phyloP scores from a whole-genome alignment of 2,797 vertebrate genomes.

The Australoheros facetus region DNA sequence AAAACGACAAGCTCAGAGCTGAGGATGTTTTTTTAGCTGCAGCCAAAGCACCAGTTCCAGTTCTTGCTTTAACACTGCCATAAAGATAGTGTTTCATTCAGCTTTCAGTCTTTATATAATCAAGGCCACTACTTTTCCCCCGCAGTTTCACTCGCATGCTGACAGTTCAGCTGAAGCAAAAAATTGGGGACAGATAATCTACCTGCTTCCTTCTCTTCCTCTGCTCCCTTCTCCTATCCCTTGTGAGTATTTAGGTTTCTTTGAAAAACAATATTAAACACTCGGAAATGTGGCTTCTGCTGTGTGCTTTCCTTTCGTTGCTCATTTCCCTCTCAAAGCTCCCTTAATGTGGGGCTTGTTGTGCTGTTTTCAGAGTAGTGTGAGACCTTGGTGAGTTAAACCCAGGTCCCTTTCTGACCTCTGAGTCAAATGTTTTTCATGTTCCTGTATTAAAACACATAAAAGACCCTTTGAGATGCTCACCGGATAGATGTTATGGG shows the following conservation, averaged over 20 bases:
- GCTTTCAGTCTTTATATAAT: slow-evolving; percentile 72
- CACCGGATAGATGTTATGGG: slow-evolving; percentile 17
- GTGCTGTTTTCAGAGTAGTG: slow-evolving; percentile 71
- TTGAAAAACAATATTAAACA: slow-evolving; percentile 80
- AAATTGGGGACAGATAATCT: slow-evolving; percentile 69
- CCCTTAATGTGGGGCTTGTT: slow-evolving; percentile 75
- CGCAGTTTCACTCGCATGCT: slow-evolving; percentile 48
- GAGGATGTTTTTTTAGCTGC: slow-evolving; percentile 79
- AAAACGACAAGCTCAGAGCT: slow-evolving; percentile 76
- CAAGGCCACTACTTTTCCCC: slow-evolving; percentile 59
- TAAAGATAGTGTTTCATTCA: slow-evolving; percentile 78
- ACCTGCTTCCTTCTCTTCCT: slow-evolving; percentile 57
- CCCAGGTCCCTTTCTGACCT: slow-evolving; percentile 58
- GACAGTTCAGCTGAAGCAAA: slow-evolving; percentile 64
- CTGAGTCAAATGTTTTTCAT: slow-evolving; percentile 4
- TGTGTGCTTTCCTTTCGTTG: slow-evolving; percentile 72
- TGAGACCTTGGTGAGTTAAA: slow-evolving; percentile 71
- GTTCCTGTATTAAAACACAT: not conserved
- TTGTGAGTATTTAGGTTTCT: slow-evolving; percentile 74
- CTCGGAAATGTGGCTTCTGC: slow-evolving; percentile 73
- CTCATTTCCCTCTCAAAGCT: slow-evolving; percentile 80
- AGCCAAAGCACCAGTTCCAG: slow-evolving; percentile 75
- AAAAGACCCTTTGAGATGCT: not conserved
- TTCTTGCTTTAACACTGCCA: slow-evolving; percentile 70
- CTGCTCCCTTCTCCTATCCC: slow-evolving; percentile 51